Evolutionary conservation across 2,888 invertebrate genomes (phyloP).

Genomic region (Andrena chrysosceles): DNA sequence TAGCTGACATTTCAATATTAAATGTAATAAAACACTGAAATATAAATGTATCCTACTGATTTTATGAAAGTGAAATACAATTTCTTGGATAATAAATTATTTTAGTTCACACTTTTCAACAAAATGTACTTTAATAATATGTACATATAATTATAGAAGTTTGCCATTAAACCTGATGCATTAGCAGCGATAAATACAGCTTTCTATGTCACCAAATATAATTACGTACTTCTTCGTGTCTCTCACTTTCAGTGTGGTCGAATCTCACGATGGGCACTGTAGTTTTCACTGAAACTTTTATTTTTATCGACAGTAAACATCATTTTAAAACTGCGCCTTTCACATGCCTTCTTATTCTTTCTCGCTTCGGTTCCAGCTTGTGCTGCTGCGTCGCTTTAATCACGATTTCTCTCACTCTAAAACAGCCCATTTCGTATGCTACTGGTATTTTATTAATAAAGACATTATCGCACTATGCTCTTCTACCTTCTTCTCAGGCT

Average conservation of each 20-base stretch:
- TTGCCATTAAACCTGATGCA: too few relatives aligned
- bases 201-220: not conserved
- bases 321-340: constrained; percentile 30
- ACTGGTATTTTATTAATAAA: not conserved
- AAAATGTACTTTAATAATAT: not conserved
- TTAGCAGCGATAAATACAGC: not conserved
- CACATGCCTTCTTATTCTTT: constrained; percentile 26
- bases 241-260: constrained; percentile 10
- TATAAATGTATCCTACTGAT: too few relatives aligned
- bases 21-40: too few relatives aligned
- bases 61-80: too few relatives aligned
- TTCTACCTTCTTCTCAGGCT: too few relatives aligned
- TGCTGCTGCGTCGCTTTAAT: constrained; percentile 1
- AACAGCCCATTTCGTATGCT: not conserved
- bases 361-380: constrained; percentile 1
- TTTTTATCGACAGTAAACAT: constrained; percentile 18
- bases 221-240: not conserved
- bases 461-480: not conserved
- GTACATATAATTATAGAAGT: too few relatives aligned
- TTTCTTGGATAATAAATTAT: not conserved
- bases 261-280: not conserved
- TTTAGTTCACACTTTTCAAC: not conserved
- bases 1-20: too few relatives aligned
- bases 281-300: constrained; percentile 30
- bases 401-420: constrained; percentile 46